phyloP scores from a whole-genome alignment of 64 coral and sea anemone genomes.

The Acropora tenuis region DNA sequence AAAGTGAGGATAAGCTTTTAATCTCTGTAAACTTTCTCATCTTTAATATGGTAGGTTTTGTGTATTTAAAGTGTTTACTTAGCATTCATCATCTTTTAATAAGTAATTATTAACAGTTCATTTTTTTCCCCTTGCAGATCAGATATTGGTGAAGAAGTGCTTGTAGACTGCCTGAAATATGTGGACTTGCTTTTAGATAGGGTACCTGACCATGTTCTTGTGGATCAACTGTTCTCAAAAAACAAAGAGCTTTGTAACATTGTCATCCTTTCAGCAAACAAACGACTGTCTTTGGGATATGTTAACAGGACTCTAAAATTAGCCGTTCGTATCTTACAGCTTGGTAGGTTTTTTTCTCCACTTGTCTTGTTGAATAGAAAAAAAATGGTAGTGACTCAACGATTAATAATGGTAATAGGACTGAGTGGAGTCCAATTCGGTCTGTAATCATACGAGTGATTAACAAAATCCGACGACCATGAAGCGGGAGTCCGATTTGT shows the following conservation, averaged over 20 bases:
- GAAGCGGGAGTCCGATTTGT: no score
- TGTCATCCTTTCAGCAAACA: slow-evolving; percentile 84
- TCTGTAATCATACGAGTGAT: no score
- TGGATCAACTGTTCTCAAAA: slow-evolving; percentile 81
- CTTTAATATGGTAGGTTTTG: no score
- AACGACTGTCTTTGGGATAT: slow-evolving; percentile 84
- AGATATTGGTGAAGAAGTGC: slow-evolving; percentile 83
- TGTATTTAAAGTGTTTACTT: no score
- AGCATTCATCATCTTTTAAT: no score
- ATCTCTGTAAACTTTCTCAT: no score
- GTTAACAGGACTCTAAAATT: slow-evolving; percentile 96
- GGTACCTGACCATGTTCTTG: slow-evolving; percentile 67
- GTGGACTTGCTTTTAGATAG: slow-evolving; percentile 90
- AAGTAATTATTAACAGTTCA: no score
- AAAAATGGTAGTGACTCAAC: no score
- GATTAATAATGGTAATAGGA: no score
- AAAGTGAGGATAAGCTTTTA: no score
- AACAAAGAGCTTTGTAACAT: slow-evolving; percentile 78
- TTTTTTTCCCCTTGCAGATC: slow-evolving; percentile 49
- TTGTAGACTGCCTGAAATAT: slow-evolving; percentile 93
- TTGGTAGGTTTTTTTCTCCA: slow-evolving; percentile 50
- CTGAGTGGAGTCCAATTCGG: no score
- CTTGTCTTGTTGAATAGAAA: neutral
- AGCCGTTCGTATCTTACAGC: slow-evolving; percentile 76
- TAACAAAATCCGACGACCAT: no score